Base-by-base conservation (phyloP, 2,888 invertebrate species). In the Aphelenchoides bicaudatus region DNA sequence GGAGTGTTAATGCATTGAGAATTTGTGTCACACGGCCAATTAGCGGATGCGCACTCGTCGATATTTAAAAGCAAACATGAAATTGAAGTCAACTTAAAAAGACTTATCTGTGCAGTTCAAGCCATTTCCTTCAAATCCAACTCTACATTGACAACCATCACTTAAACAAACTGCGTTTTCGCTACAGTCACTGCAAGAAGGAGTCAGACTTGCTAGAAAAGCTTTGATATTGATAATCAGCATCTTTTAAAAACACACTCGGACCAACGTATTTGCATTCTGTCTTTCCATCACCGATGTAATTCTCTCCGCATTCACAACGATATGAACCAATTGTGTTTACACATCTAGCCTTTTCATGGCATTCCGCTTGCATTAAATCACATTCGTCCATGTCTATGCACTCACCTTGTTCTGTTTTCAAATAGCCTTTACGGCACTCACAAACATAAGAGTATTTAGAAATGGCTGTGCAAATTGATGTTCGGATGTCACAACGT, bases 391-490 rank as follows among this genome's bases (percentile, higher is more conserved):
- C 73, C 27, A 72, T 64, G 48, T 76, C 76, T 71, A 69, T 56
- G 49, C 75, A 75, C 48, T 73, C 71, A 37, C 65, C 73, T 55
- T 65, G 61, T 23, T 55, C 49, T 47, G 69, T 64, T 57, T 71
- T 73, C 58, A 66, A 60, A 49, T 65, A 75, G 31, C 75, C 75
- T 13, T 55, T 39, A 13, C 71, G 58, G 54, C 75, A 75, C 54
- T 74, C 74, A 55, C 75, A 75, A 3, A 72, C 70, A 59, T 71
- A 74, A 48, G 73, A 73, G 67, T 71, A 73, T 56, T 75, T 75
- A 1, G 64, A 65, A 38, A 71, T 67, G 0, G 69, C 58, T 49
- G 71, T 67, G 52, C 75, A 75, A 57, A 63, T 67, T 3, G 73
- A 74, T 5, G 73, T 72, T 3, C 73, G 70, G 1, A 70, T 23